These are phyloP conservation scores for Eurytoma californica DNA, from an alignment of 2,888 invertebrate species.

Conservation along the genomic window DNA sequence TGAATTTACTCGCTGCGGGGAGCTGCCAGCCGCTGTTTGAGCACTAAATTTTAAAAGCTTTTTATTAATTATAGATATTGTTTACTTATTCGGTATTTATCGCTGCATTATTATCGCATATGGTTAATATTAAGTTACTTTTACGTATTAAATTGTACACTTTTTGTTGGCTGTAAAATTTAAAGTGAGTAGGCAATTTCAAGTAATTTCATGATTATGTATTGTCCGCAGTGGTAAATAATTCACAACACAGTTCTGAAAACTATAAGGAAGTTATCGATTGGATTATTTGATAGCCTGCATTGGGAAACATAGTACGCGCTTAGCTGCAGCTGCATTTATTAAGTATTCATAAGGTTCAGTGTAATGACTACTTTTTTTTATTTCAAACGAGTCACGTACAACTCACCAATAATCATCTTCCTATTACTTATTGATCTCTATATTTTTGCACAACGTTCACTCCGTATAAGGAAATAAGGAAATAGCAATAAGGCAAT, in stretches of 20 bases:
- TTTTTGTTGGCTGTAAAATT: background rate
- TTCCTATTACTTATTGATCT: background rate
- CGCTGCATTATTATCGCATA: no score
- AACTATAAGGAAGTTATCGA: conserved; percentile 27
- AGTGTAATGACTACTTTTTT: background rate
- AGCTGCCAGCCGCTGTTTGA: no score
- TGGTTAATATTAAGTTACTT: no score
- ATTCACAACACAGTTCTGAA: conserved; percentile 13
- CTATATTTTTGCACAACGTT: no score
- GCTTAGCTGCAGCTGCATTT: background rate
- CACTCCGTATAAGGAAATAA: background rate
- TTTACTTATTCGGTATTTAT: no score
- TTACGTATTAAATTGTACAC: no score
- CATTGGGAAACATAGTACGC: conserved; percentile 26
- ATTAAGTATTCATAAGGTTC: conserved; percentile 12
- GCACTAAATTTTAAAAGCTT: no score
- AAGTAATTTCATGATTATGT: conserved; percentile 10
- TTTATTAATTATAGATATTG: no score
- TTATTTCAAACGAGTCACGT: background rate
- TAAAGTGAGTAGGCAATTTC: background rate
- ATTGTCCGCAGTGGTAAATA: conserved; percentile 8
- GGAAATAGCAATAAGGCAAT: background rate
- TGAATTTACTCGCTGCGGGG: no score
- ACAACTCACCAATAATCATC: background rate
- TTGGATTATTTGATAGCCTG: conserved; percentile 14